A percentile compares a stretch with the other conserved stretches of the same genome.
These are phyloP conservation scores for Lagopus muta DNA, from an alignment of 2,113 vertebrate genomes.

Conservation along the genomic window DNA sequence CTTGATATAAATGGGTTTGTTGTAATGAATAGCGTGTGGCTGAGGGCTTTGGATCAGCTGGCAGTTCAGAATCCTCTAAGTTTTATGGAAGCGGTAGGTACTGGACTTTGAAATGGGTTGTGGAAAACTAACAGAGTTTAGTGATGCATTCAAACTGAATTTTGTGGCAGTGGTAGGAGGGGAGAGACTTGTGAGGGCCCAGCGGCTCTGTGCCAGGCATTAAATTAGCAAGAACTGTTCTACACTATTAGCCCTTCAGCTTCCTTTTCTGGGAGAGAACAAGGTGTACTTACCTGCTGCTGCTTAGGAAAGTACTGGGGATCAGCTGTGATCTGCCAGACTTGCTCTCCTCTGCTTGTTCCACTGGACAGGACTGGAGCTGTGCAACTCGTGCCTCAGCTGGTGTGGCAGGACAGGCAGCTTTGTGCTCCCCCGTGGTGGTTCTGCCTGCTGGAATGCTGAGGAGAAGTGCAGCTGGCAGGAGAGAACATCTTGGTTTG, in stretches of 20 bases:
- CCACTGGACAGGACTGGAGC: background rate
- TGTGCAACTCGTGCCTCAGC: background rate
- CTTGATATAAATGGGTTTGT: background rate
- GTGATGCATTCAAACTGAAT: background rate
- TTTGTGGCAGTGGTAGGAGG: background rate
- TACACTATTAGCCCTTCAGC: background rate
- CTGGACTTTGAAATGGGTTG: background rate
- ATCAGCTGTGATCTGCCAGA: background rate
- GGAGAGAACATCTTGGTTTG: background rate
- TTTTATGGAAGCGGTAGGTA: background rate
- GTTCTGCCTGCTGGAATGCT: background rate
- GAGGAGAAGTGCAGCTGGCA: background rate
- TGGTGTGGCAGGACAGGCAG: fast-evolving
- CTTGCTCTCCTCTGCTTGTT: background rate
- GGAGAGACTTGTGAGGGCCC: background rate
- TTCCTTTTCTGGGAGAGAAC: background rate
- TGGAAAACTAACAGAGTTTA: background rate
- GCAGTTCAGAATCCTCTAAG: background rate
- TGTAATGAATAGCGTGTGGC: background rate
- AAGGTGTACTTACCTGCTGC: background rate
- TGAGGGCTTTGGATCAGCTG: background rate
- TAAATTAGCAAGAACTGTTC: background rate
- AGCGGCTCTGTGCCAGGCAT: background rate
- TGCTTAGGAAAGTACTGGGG: background rate
- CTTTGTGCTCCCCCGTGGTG: fast-evolving